Evolutionary conservation across 2,888 invertebrate genomes (phyloP), one percentile per base, ranked within the genome.

Genomic region (Clivina fossor): DNA sequence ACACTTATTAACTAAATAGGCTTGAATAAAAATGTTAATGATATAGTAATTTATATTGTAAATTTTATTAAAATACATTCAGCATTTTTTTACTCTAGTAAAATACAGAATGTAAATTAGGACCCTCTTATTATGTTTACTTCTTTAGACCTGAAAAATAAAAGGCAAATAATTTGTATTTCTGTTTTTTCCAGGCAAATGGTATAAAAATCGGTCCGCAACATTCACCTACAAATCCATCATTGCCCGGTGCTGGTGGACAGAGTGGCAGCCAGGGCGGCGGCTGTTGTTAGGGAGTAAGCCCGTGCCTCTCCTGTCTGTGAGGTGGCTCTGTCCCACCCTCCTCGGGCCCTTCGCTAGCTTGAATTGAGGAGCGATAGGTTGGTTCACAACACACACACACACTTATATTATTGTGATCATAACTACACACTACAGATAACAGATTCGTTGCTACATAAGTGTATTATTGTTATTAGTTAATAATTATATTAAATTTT

Each of bases 151-250:
- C 33, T n/a, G 8, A 38, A 5, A n/a, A 16, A 38, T 20, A 20
- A 8, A 47, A 38, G 18, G 15, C 4, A 13, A 55, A 11, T 44
- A 13, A 50, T 35, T 44, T 60, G 56, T n/a, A n/a, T n/a, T n/a
- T n/a, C n/a, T n/a, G 53, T 61, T 63, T 64, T 60, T 76, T 78
- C 15, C 73, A 98, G 97, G 98, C 98, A 63, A 99, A 99, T 76
- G 98, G 99, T 68, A 99, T 99, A 74, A 99, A 99, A 83, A 94
- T 99, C 69, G 99, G 98, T 50, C 97, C 98, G 60, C 97, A 98
- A 77, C 96, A 98, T 79, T 93, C 96, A 60, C 93, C 93, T 54
- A 90, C 89, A 68, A 90, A 85, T 74, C 86, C 90, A 24, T 84
- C 85, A 68, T 76, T 88, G 73, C 83, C 88, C 43, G 88, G 86